phyloP scores from a whole-genome alignment of 2,888 invertebrate species.

The Brenthis ino region DNA sequence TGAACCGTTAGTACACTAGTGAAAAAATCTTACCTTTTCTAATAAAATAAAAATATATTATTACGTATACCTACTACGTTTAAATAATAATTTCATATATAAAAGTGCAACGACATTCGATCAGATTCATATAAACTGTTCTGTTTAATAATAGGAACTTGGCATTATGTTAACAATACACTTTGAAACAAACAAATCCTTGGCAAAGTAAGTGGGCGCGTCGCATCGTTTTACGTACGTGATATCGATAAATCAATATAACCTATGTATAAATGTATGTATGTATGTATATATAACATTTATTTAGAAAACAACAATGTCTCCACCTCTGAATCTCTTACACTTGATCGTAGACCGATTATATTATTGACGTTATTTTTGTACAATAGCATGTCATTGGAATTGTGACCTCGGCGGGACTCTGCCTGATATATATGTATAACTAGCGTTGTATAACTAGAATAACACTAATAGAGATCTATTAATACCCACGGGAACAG shows the following conservation, averaged over 20 bases:
- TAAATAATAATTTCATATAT: neutral
- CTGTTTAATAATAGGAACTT: conserved; percentile 23
- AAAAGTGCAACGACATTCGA: conserved; percentile 14
- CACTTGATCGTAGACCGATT: conserved; percentile 34
- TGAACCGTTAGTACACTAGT: too few relatives aligned
- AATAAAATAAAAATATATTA: too few relatives aligned
- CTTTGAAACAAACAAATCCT: conserved; percentile 30
- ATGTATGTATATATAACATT: neutral
- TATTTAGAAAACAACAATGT: conserved; percentile 17
- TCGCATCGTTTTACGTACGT: conserved; percentile 22
- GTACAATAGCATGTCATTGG: conserved; percentile 33
- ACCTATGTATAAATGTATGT: neutral
- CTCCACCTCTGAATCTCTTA: conserved; percentile 10
- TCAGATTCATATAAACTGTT: neutral
- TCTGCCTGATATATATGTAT: conserved; percentile 14
- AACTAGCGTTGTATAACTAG: too few relatives aligned
- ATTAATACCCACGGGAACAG: too few relatives aligned
- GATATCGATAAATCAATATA: conserved; percentile 31
- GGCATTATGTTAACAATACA: conserved; percentile 30
- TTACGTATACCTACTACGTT: too few relatives aligned
- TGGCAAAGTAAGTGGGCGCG: conserved; percentile 30
- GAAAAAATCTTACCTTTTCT: too few relatives aligned
- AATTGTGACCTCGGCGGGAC: conserved; percentile 32
- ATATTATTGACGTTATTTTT: conserved; percentile 35
- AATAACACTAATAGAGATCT: too few relatives aligned